Conservation (phyloP, 1,140 invertebrate species). For the Euura saliciscinereae region DNA sequence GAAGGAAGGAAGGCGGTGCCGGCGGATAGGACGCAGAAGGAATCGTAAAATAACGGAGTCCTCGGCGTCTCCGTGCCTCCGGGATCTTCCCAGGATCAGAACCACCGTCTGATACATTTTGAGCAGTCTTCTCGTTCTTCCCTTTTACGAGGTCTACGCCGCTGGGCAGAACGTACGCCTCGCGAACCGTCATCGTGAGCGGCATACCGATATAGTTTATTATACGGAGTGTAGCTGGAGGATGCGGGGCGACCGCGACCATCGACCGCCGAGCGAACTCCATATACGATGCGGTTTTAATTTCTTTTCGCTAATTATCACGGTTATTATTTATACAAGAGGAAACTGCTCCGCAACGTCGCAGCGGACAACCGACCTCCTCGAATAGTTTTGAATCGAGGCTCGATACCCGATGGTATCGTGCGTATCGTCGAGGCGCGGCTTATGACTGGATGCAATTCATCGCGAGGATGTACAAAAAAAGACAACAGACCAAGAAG, state of each 20-base stretch:
- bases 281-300: not conserved
- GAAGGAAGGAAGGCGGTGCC: not conserved
- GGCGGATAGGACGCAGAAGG: not conserved
- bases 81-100: conserved; percentile 1
- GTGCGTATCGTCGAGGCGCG: too few relatives aligned
- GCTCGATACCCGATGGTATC: too few relatives aligned
- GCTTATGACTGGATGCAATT: too few relatives aligned
- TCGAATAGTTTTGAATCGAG: too few relatives aligned
- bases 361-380: too few relatives aligned
- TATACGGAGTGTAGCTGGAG: too few relatives aligned
- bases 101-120: not conserved
- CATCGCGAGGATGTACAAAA: too few relatives aligned
- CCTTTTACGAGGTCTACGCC: conserved; percentile 1
- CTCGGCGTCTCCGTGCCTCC: not conserved
- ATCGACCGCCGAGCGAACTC: not conserved
- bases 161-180: not conserved
- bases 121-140: not conserved
- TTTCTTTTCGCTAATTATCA: not conserved
- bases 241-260: too few relatives aligned
- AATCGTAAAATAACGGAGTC: conserved; percentile 3
- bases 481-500: too few relatives aligned
- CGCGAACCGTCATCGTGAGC: conserved; percentile 4
- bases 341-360: not conserved
- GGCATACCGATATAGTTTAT: not conserved
- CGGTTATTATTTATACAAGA: not conserved